phyloP scores from a whole-genome alignment of 92 coral and sea anemone species.

The Parazoanthus atlanticus region DNA sequence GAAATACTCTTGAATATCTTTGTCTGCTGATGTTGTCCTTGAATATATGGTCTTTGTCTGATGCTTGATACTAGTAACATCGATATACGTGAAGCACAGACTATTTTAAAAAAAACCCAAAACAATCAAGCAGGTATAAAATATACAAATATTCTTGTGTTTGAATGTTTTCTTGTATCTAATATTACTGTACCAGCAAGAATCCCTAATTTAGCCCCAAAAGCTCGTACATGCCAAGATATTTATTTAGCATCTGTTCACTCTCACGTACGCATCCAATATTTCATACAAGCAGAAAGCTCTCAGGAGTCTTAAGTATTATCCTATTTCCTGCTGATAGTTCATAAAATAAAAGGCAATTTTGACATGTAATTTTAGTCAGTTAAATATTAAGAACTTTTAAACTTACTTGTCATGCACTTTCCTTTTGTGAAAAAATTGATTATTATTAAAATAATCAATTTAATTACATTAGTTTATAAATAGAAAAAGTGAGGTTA shows the following conservation, averaged over 20 bases:
- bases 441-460: too few species aligned
- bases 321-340: background rate
- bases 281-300: background rate
- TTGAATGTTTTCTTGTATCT: background rate
- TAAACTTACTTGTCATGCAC: background rate
- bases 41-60: too few species aligned
- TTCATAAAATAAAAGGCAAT: background rate
- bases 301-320: background rate
- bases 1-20: too few species aligned
- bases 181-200: background rate
- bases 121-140: background rate
- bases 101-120: too few species aligned
- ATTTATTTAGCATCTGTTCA: too few species aligned
- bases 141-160: background rate
- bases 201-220: background rate
- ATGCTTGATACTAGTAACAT: too few species aligned
- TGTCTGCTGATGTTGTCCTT: too few species aligned
- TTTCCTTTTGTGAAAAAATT: too few species aligned
- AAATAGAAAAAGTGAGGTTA: background rate
- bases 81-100: too few species aligned
- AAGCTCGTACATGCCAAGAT: background rate
- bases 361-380: too few species aligned
- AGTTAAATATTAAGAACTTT: background rate
- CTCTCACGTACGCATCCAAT: background rate
- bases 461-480: too few species aligned